These are phyloP conservation scores for Microctonus brassicae DNA, from an alignment of 2,888 invertebrate genomes.

Conservation along the genomic window DNA sequence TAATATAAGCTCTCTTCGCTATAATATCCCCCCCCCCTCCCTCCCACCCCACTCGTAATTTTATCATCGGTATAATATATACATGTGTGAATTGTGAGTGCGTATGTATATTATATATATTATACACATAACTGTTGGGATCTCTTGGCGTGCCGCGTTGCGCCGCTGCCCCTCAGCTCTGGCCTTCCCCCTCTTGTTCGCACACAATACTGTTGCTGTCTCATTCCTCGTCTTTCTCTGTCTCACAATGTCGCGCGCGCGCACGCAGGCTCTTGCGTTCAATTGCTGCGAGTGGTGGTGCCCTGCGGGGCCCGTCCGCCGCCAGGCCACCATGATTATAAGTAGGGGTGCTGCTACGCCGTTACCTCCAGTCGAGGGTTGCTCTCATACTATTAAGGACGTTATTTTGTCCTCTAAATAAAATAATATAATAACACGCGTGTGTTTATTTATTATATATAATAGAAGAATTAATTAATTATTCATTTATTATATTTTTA, in stretches of 20 bases:
- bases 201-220: neutral
- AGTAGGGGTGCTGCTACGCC: conserved; percentile 66
- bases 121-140: too few relatives aligned
- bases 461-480: neutral
- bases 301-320: conserved; percentile 68
- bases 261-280: conserved; percentile 12
- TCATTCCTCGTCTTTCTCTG: conserved; percentile 9
- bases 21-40: neutral
- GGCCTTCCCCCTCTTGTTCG: neutral
- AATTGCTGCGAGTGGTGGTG: conserved; percentile 25
- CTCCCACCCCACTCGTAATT: too few relatives aligned
- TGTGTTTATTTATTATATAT: neutral
- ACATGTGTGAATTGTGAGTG: neutral
- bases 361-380: conserved; percentile 69
- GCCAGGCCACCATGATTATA: conserved; percentile 67
- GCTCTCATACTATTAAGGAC: conserved; percentile 39
- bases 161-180: conserved; percentile 10
- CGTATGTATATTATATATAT: too few relatives aligned
- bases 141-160: conserved; percentile 6
- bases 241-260: too few relatives aligned
- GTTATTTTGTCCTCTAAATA: neutral
- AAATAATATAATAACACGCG: conserved; percentile 20
- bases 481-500: neutral
- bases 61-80: neutral
- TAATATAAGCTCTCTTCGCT: neutral